Base-by-base conservation (phyloP, 2,888 invertebrate species). In the Hydriomena furcata region DNA sequence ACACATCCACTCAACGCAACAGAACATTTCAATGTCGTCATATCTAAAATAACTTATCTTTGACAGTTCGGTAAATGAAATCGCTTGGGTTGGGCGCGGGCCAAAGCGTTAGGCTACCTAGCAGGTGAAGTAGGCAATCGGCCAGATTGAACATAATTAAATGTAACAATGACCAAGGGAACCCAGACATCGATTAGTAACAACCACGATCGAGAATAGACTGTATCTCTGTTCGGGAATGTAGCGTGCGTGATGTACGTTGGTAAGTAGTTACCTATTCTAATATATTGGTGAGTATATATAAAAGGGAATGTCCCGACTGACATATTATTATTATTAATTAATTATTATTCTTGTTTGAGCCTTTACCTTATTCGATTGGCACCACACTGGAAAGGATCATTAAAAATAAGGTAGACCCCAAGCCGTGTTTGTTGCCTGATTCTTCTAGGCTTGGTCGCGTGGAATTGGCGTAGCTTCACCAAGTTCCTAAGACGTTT, bases 41-140 rank as follows among this genome's bases (percentile, higher is more conserved):
- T 76, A 84, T 78, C 85, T 82, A 87, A 90, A 90, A 90, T 90
- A 88, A 88, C 87, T 89, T 88, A 90, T 85, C 76, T 88, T 88
- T 89, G 89, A 88, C 89, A 88, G 85, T 81, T 84, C 74, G 79
- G 81, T 84, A 82, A 84, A 84, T 86, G 84, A 87, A 84, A 87
- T 84, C 83, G 69, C 55, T 86, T 89, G 89, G 88, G 76, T 38
- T 89, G 89, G 88, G 76, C 38, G 54, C 7, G 30, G 49, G 81
- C 88, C 89, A 88, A 79, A 68, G 67, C 58, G 61, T 68, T 73
- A 73, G 71, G 68, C 78, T 82, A 85, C 86, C 86, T 85, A 84
- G 66, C 88, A 89, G 88, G 88, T 89, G 86, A 81, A 80, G 60
- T 68, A 77, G 89, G 88, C 88, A 84, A 77, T 79, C 74, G 46